Evolutionary conservation across 2,797 vertebrate genomes (phyloP).

Genomic region (Gadopsis bispinosus): DNA sequence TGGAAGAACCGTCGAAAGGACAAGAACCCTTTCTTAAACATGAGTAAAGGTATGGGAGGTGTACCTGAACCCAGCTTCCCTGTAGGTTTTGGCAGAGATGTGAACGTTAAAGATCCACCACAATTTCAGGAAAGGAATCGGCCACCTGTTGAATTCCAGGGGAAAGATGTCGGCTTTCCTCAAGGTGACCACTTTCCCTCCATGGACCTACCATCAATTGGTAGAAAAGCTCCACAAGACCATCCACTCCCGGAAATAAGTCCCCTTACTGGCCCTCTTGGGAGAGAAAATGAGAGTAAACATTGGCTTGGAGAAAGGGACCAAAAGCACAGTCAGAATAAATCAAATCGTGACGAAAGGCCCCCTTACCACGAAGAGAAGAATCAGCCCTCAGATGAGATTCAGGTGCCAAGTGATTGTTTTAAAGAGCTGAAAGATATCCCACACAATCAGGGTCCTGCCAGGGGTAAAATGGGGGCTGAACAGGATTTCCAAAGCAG

Average conservation of each 20-base stretch:
- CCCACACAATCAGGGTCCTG: slow-evolving; percentile 64
- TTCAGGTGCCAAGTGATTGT: slow-evolving; percentile 62
- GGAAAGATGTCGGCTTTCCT: slow-evolving; percentile 77
- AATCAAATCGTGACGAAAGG: slow-evolving; percentile 63
- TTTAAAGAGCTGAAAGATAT: slow-evolving; percentile 78
- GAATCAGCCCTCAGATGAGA: slow-evolving; percentile 58
- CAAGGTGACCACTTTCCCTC: slow-evolving; percentile 68
- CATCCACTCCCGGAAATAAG: slow-evolving; percentile 62
- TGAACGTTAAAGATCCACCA: slow-evolving; percentile 63
- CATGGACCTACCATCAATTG: slow-evolving; percentile 65
- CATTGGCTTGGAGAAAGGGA: slow-evolving; percentile 79
- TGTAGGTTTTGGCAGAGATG: slow-evolving; percentile 77
- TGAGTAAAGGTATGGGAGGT: slow-evolving; percentile 79
- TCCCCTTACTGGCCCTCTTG: slow-evolving; percentile 59
- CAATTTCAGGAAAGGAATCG: slow-evolving; percentile 77
- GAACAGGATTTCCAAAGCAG: slow-evolving; percentile 86
- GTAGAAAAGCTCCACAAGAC: slow-evolving; percentile 70
- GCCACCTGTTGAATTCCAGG: slow-evolving; percentile 67
- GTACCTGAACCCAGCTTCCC: slow-evolving; percentile 81
- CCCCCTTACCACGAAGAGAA: slow-evolving; percentile 76
- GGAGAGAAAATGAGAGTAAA: slow-evolving; percentile 77
- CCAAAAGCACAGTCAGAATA: slow-evolving; percentile 69
- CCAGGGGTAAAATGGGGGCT: slow-evolving; percentile 64
- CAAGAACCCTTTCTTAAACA: slow-evolving; percentile 71
- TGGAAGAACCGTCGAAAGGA: slow-evolving; percentile 88